Percentiles rank a stretch among this genome's conserved stretches.
These are phyloP conservation scores for Lycophotia porphyrea DNA, from an alignment of 2,888 invertebrate genomes.

Conservation along the genomic window DNA sequence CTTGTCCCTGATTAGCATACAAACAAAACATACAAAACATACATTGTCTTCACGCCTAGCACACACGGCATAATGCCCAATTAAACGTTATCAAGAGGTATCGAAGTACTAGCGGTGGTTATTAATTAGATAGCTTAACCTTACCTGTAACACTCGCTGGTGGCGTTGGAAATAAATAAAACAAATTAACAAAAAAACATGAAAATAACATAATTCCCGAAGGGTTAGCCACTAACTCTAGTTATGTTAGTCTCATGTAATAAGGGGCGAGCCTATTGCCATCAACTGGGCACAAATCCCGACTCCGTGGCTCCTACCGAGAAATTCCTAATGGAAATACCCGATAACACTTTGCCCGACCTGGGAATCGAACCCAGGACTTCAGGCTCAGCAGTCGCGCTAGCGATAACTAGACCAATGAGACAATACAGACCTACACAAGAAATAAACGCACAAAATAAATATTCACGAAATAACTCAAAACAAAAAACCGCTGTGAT, in stretches of 20 bases:
- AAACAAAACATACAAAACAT: conserved; percentile 2
- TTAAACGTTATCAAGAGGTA: conserved; percentile 47
- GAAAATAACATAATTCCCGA: conserved; percentile 2
- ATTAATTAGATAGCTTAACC: conserved; percentile 60
- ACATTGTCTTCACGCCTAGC: conserved; percentile 58
- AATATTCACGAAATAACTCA: neutral
- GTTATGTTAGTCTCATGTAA: too few species aligned
- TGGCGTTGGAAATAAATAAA: conserved; percentile 56
- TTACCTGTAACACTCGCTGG: conserved; percentile 74
- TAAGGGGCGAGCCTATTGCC: too few species aligned
- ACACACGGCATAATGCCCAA: conserved; percentile 62
- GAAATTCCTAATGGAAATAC: too few species aligned
- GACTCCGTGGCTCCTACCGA: too few species aligned
- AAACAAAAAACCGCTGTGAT: neutral
- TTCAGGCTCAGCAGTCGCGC: too few species aligned
- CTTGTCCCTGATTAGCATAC: conserved; percentile 45
- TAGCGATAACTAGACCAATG: too few species aligned
- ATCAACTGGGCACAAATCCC: too few species aligned
- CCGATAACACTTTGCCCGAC: too few species aligned
- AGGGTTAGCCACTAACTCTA: too few species aligned
- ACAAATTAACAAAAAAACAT: neutral
- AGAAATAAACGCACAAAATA: too few species aligned
- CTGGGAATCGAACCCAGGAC: too few species aligned
- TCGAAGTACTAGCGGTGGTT: conserved; percentile 53
- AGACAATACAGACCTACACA: too few species aligned